Conservation (phyloP, 1,140 invertebrate species). For the Apis florea region DNA sequence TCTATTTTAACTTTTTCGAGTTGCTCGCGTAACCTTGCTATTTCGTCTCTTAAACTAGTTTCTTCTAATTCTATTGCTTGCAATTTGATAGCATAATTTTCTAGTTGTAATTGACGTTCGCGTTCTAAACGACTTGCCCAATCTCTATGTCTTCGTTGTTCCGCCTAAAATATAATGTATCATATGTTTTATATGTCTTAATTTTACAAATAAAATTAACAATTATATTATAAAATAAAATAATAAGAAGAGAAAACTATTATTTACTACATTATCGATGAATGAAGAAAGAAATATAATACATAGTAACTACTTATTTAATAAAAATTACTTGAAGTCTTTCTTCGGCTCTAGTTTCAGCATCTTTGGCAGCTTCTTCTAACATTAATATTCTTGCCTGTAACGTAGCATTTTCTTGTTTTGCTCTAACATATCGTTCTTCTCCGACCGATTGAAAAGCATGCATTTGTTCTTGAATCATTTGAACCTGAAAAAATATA, state of each 20-base stretch:
- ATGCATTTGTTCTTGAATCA: conserved; percentile 94
- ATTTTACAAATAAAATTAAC: not conserved
- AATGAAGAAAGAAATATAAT: not conserved
- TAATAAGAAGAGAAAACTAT: not conserved
- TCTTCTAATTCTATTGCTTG: conserved; percentile 90
- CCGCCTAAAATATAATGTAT: conserved; percentile 81
- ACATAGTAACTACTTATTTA: not conserved
- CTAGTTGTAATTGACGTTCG: conserved; percentile 92
- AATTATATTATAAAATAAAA: conserved; percentile 1
- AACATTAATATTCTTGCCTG: conserved; percentile 94
- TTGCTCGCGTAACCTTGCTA: conserved; percentile 80
- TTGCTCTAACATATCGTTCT: conserved; percentile 91
- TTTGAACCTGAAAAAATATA: conserved; percentile 86
- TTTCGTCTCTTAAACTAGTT: conserved; percentile 88
- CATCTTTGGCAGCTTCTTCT: conserved; percentile 94
- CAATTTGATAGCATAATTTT: conserved; percentile 91
- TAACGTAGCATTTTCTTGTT: conserved; percentile 94
- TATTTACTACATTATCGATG: not conserved
- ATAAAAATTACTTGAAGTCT: conserved; percentile 81
- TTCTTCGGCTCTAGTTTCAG: conserved; percentile 92
- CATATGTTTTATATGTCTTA: not conserved
- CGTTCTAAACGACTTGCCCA: conserved; percentile 89
- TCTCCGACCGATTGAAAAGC: conserved; percentile 90
- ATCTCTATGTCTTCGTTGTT: conserved; percentile 92
- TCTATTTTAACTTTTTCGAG: conserved; percentile 83